Evolutionary conservation across 2,888 invertebrate genomes (phyloP).

Genomic region (Phaonia tiefii): DNA sequence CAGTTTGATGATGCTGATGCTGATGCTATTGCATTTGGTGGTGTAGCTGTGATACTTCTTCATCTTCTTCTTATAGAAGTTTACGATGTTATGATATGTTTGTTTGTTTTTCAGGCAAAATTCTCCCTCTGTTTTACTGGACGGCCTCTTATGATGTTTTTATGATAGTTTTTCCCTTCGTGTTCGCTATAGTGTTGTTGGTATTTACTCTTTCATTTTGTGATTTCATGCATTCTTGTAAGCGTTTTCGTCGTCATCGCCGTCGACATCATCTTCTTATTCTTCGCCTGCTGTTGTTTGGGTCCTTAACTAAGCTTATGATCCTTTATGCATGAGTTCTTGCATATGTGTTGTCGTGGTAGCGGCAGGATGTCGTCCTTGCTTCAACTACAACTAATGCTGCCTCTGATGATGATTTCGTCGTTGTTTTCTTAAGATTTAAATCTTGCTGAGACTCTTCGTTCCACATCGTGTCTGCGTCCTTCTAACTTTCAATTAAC

Average conservation of each 20-base stretch:
- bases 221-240: not conserved
- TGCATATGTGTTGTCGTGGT: slow-evolving; percentile 32
- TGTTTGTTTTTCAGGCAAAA: slow-evolving; percentile 41
- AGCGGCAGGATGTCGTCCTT: not conserved
- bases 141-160: not conserved
- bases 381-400: too few relatives aligned
- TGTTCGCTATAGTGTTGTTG: not conserved
- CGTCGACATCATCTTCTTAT: too few relatives aligned
- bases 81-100: slow-evolving; percentile 4
- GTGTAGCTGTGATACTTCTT: not conserved
- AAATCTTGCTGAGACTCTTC: slow-evolving; percentile 1
- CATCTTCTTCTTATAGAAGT: not conserved
- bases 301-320: slow-evolving; percentile 61
- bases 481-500: slow-evolving; percentile 21
- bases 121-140: not conserved
- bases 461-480: not conserved
- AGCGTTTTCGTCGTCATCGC: slow-evolving; percentile 1
- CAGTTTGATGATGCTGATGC: not conserved
- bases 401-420: not conserved
- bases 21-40: not conserved
- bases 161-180: not conserved
- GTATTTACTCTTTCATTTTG: not conserved
- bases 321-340: slow-evolving; percentile 58
- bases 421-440: slow-evolving; percentile 23
- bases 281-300: slow-evolving; percentile 16